A percentile compares a stretch with the other conserved stretches of the same genome.
These are phyloP conservation scores for Addax nasomaculatus DNA, from an alignment of 2,113 vertebrate genomes.

Conservation along the genomic window DNA sequence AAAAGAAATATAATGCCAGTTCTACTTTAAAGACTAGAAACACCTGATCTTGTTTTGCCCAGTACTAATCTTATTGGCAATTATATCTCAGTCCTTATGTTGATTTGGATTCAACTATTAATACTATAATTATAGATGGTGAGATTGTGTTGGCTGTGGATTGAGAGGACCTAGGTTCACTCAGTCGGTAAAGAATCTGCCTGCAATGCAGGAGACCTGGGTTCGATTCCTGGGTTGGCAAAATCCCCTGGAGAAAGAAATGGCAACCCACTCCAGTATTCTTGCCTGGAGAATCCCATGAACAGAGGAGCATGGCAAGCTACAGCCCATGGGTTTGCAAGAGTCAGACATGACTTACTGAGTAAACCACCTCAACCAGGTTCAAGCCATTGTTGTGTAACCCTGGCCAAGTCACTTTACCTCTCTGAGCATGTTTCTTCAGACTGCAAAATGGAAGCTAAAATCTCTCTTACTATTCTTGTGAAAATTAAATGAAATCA, in stretches of 20 bases:
- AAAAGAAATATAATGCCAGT: background rate
- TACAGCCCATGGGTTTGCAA: background rate
- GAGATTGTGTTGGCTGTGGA: background rate
- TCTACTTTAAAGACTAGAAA: slow-evolving; percentile 24
- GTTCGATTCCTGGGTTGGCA: background rate
- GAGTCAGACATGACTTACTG: background rate
- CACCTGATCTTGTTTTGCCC: background rate
- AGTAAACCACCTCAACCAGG: background rate
- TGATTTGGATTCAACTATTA: background rate
- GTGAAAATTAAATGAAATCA: slow-evolving; percentile 15
- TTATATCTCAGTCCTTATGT: background rate
- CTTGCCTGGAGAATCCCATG: background rate
- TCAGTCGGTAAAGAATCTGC: background rate
- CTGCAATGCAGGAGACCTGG: background rate
- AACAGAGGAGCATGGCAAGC: background rate
- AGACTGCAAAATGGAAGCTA: background rate
- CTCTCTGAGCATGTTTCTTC: slow-evolving; percentile 12
- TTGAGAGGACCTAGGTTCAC: background rate
- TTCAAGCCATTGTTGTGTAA: background rate
- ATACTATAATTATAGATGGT: background rate
- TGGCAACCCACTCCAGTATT: background rate
- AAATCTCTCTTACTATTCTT: background rate
- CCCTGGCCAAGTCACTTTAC: background rate
- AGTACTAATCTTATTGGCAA: background rate
- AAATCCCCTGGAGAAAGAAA: background rate